phyloP scores from a whole-genome alignment of 2,888 invertebrate genomes.

The Oscheius sp. region DNA sequence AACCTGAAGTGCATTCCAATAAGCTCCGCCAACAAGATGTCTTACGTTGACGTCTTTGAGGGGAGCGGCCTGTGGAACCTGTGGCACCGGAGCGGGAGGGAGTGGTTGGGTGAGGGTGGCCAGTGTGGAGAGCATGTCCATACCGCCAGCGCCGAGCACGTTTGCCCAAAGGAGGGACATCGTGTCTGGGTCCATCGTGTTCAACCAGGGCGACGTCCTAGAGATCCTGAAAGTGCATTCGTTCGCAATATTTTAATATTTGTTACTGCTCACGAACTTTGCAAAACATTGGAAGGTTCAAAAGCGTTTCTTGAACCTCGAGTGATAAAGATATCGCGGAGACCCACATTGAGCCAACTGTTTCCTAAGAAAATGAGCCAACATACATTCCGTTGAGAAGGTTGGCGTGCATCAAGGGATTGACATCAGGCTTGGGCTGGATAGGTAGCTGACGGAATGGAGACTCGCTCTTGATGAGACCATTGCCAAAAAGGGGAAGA shows the following conservation, averaged over 20 bases:
- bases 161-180: conserved; percentile 56
- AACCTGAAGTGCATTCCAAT: background rate
- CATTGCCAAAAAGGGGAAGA: conserved; percentile 51
- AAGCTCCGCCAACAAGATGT: background rate
- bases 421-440: conserved; percentile 44
- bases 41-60: conserved; percentile 26
- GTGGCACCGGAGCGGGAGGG: conserved; percentile 17
- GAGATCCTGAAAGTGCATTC: conserved; percentile 7
- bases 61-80: conserved; percentile 12
- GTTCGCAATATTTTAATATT: background rate
- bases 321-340: background rate
- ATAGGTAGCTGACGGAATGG: conserved; percentile 46
- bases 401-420: conserved; percentile 49
- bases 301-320: no score
- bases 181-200: conserved; percentile 47
- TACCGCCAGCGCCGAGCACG: conserved; percentile 45
- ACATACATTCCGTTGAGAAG: conserved; percentile 44
- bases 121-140: conserved; percentile 52
- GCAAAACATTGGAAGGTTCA: no score
- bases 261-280: background rate
- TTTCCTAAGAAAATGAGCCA: background rate
- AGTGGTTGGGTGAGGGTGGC: conserved; percentile 44
- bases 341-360: background rate
- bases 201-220: conserved; percentile 22
- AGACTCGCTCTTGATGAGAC: conserved; percentile 49